A percentile compares a stretch with the other conserved stretches of the same genome.
Evolutionary conservation across 2,888 invertebrate genomes (phyloP).

Genomic region (Protodeltote pygarga): DNA sequence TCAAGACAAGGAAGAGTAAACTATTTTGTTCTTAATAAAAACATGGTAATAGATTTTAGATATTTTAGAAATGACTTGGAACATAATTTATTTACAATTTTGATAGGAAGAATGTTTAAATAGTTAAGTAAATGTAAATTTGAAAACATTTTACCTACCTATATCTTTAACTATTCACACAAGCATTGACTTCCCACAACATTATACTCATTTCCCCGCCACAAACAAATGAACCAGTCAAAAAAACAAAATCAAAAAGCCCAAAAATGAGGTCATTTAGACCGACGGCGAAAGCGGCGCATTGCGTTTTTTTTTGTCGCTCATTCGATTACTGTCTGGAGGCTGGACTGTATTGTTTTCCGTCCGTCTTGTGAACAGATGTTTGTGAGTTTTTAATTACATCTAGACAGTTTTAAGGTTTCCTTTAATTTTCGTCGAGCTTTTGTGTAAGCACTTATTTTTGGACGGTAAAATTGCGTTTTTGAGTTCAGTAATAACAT

Average conservation of each 20-base stretch:
- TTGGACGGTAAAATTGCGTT: too few species aligned
- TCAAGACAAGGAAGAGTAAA: too few species aligned
- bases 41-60: too few species aligned
- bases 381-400: constrained; percentile 38
- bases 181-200: background rate
- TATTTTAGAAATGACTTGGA: too few species aligned
- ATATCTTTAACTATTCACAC: background rate
- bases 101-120: too few species aligned
- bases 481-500: too few species aligned
- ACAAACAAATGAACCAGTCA: constrained; percentile 2
- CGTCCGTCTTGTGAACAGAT: constrained; percentile 42
- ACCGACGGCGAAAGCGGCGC: constrained; percentile 27
- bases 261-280: constrained; percentile 46
- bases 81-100: too few species aligned
- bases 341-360: constrained; percentile 29
- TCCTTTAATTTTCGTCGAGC: constrained; percentile 12
- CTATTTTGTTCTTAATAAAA: too few species aligned
- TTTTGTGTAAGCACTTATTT: too few species aligned
- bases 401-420: constrained; percentile 11
- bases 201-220: constrained; percentile 7
- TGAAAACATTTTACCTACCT: background rate
- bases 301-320: constrained; percentile 30
- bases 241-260: constrained; percentile 12
- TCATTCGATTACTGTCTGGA: constrained; percentile 49
- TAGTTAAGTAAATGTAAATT: too few species aligned